Conservation (phyloP, 2,113 vertebrate species). For the Puma concolor region DNA sequence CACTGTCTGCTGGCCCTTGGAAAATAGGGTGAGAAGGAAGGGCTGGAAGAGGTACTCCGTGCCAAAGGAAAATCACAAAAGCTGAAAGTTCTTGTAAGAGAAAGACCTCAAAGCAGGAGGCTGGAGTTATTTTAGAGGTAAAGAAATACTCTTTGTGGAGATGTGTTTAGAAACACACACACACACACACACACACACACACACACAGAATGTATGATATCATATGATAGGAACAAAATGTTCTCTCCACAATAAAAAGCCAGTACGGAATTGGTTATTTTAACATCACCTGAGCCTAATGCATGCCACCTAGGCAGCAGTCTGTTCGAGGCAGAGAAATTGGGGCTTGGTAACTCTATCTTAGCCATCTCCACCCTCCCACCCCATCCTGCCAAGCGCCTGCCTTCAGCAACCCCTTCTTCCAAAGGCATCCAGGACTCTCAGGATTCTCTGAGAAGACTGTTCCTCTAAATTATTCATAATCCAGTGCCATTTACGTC, state of each 20-base stretch:
- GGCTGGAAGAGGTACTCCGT: neutral
- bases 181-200: neutral
- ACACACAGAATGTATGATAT: neutral
- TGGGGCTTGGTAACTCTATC: neutral
- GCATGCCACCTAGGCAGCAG: neutral
- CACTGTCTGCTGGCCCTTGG: neutral
- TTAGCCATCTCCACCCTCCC: neutral
- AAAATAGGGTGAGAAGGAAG: neutral
- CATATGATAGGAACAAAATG: neutral
- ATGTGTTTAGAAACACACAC: neutral
- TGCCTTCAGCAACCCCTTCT: neutral
- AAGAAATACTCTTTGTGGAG: slow-evolving; percentile 10
- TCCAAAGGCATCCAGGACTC: neutral
- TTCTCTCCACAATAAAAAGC: slow-evolving; percentile 19
- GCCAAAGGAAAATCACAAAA: slow-evolving; percentile 40
- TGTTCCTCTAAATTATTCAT: slow-evolving; percentile 62
- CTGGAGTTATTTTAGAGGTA: slow-evolving; percentile 47
- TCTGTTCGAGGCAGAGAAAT: neutral
- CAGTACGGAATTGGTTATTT: neutral
- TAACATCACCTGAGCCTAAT: neutral
- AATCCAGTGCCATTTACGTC: neutral
- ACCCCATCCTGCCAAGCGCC: neutral
- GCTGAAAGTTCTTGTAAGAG: neutral
- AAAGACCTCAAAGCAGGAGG: neutral
- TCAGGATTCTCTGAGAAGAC: neutral